phyloP scores from a whole-genome alignment of 2,797 vertebrate genomes.

The Sebastes reedi region DNA sequence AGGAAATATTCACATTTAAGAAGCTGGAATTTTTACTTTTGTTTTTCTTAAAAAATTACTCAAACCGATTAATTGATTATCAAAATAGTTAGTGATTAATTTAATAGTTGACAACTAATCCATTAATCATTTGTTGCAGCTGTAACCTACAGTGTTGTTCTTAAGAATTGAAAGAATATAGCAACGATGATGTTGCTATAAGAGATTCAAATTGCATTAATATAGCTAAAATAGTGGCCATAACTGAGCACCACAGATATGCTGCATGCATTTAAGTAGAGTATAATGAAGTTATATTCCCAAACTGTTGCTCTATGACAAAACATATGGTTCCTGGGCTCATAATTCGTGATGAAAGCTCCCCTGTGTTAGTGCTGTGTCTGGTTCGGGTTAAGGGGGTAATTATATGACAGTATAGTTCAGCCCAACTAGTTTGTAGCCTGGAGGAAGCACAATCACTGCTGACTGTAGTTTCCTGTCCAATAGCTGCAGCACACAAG shows the following conservation, averaged over 20 bases:
- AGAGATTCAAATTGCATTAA: neutral
- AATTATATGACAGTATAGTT: constrained; percentile 79
- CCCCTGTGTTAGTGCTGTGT: constrained; percentile 58
- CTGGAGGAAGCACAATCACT: constrained; percentile 84
- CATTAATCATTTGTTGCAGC: no score
- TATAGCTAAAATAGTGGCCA: neutral
- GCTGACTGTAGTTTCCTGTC: constrained; percentile 84
- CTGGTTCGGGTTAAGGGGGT: constrained; percentile 75
- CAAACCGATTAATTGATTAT: no score
- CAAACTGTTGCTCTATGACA: constrained; percentile 15
- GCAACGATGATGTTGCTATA: neutral
- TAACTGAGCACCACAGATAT: neutral
- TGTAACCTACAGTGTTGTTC: neutral
- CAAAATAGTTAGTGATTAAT: no score
- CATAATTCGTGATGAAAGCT: constrained; percentile 56
- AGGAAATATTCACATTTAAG: no score
- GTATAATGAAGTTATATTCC: neutral
- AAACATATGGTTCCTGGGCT: constrained; percentile 42
- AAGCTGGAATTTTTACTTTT: no score
- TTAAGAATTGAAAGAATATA: neutral
- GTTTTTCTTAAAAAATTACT: no score
- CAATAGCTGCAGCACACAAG: constrained; percentile 67
- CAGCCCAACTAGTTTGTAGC: constrained; percentile 78
- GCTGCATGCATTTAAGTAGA: neutral
- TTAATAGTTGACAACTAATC: no score